phyloP scores from a whole-genome alignment of 2,888 invertebrate genomes.

The Drosophila mayaguana region DNA sequence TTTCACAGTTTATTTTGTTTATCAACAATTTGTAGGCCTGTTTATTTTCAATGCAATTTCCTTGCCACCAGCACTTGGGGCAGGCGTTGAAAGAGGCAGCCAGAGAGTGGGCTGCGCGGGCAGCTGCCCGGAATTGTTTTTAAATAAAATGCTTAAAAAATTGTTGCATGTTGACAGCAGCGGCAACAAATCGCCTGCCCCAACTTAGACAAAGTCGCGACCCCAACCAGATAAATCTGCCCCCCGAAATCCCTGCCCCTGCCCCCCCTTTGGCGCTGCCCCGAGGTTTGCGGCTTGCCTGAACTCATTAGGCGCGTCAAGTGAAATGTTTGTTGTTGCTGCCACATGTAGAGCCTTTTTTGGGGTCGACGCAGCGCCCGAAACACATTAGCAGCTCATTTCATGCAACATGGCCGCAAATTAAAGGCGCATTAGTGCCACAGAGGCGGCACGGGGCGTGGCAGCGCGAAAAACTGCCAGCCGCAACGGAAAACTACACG shows the following conservation, averaged over 20 bases:
- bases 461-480: conserved; percentile 27
- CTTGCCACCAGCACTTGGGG: conserved; percentile 33
- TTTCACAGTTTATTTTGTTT: conserved; percentile 67
- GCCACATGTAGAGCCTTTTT: conserved; percentile 58
- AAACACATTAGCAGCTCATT: conserved; percentile 78
- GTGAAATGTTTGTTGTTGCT: conserved; percentile 69
- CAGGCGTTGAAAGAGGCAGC: conserved; percentile 55
- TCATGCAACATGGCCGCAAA: conserved; percentile 74
- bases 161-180: conserved; percentile 51
- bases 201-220: conserved; percentile 64
- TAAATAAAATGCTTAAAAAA: conserved; percentile 63
- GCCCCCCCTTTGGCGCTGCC: neutral
- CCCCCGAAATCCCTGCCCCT: neutral
- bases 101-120: neutral
- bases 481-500: conserved; percentile 46
- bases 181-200: conserved; percentile 5
- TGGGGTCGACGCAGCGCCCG: conserved; percentile 34
- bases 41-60: conserved; percentile 77
- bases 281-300: conserved; percentile 34
- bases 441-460: conserved; percentile 22
- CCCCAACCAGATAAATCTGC: conserved; percentile 13
- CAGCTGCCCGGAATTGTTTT: conserved; percentile 1
- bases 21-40: conserved; percentile 67
- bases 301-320: conserved; percentile 78
- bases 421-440: conserved; percentile 72